Base-by-base conservation (phyloP, 2,888 invertebrate genomes). In the Harpalus rufipes region DNA sequence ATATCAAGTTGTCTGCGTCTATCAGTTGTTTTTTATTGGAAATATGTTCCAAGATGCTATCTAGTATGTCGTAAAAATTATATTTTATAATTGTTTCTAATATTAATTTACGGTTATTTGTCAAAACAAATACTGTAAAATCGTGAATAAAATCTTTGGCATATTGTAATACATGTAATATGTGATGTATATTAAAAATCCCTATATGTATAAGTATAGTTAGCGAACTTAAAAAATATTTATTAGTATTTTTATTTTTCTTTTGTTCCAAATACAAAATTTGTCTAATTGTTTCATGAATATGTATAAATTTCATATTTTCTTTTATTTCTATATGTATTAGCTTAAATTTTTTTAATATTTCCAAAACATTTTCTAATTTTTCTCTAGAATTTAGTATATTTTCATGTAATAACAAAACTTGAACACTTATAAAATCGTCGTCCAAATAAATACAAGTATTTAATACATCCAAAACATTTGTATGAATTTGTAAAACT, bases 291-390 rank as follows among this genome's bases (percentile, higher is more conserved):
- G 7, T n/a, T 12, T 14, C 32, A 8, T 68, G 68, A 14, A 68
- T 68, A 14, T 68, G 68, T 32, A 68, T 68, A 32, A 32, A 25
- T 7, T 68, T 68, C 7, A 32, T 39, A 32, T 39, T n/a, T 41
- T 68, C 32, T 68, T 68, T 68, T 14, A 68, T 39, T 41, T 68
- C 68, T 25, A 68, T 41, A 25, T 12, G 1, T 14, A 68, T 41
- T 1, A 68, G 0, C 8, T 14, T 68, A 16, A 41, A 68, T 14
- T 68, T 68, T 32, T n/a, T 32, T 39, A 68, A 41, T 16, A n/a
- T 68, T 7, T 68, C 32, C 7, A 68, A 39, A 12, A 39, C 14
- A 12, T 39, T 10, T 2, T 68, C 12, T 8, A 68, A 14, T n/a
- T 68, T 39, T 68, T 32, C 39, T 7, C 0, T 14, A 0, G 39